Conservation (phyloP, 1,140 invertebrate species). For the Nixonia krombeini region DNA sequence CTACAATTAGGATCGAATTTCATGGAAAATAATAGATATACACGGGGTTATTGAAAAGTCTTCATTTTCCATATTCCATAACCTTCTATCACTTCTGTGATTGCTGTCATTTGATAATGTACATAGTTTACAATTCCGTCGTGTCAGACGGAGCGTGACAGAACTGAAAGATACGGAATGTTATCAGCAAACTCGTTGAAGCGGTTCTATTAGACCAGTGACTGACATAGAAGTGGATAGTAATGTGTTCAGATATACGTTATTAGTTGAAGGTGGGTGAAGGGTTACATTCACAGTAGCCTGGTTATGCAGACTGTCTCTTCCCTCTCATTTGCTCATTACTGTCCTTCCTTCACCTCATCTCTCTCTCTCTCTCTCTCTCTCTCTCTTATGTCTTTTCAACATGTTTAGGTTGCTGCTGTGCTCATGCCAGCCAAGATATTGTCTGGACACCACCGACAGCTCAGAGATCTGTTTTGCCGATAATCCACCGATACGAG, state of each 20-base stretch:
- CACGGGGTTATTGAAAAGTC: neutral
- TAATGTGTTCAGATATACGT: constrained; percentile 58
- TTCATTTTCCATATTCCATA: neutral
- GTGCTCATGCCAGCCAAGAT: constrained; percentile 48
- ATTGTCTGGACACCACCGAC: constrained; percentile 60
- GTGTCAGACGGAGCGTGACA: neutral
- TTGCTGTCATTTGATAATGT: constrained; percentile 6
- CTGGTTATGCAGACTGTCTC: constrained; percentile 24
- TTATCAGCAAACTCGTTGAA: constrained; percentile 10
- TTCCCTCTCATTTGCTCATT: constrained; percentile 1
- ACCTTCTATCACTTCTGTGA: neutral
- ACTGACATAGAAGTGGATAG: constrained; percentile 49
- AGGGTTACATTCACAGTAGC: constrained; percentile 60
- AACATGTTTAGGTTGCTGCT: constrained; percentile 16
- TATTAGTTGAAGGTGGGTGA: constrained; percentile 60
- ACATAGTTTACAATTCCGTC: neutral
- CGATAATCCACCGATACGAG: constrained; percentile 54
- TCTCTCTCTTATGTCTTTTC: constrained; percentile 11
- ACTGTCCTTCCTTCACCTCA: constrained; percentile 1
- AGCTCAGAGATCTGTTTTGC: constrained; percentile 59
- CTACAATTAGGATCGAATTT: neutral
- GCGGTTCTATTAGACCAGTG: constrained; percentile 46
- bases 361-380: constrained; percentile 8
- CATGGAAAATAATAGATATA: neutral
- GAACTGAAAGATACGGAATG: constrained; percentile 1